phyloP scores from a whole-genome alignment of 2,113 vertebrate genomes.

The Pteropus alecto region DNA sequence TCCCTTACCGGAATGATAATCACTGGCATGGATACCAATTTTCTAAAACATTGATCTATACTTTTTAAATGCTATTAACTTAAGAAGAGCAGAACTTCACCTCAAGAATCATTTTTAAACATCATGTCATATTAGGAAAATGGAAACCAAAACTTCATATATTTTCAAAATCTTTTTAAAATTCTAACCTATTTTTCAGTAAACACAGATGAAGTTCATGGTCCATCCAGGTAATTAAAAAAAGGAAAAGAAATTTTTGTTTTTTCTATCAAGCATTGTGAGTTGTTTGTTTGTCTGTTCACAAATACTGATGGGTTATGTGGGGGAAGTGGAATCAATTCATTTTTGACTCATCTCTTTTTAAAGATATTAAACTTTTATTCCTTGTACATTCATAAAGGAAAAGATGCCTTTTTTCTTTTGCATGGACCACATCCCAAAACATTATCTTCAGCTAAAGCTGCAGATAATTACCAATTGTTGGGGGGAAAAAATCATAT shows the following conservation, averaged over 20 bases:
- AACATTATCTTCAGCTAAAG: not conserved
- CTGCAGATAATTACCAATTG: not conserved
- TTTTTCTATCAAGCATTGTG: not conserved
- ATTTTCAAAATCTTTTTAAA: constrained; percentile 18
- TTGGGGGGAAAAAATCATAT: not conserved
- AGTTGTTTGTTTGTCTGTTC: not conserved
- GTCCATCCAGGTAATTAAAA: not conserved
- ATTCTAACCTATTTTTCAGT: not conserved
- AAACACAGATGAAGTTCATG: not conserved
- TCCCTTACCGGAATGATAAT: not conserved
- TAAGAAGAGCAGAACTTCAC: not conserved
- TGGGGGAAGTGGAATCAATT: not conserved
- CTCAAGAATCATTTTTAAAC: not conserved
- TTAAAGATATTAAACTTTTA: not conserved
- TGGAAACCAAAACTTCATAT: not conserved
- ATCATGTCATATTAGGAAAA: not conserved
- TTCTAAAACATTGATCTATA: not conserved
- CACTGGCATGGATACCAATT: not conserved
- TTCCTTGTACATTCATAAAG: not conserved
- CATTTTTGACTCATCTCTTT: not conserved
- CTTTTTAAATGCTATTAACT: not conserved
- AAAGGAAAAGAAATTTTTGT: not conserved
- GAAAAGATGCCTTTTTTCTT: not conserved
- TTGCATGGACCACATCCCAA: not conserved
- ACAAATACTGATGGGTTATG: not conserved